Evolutionary conservation across 2,888 invertebrate genomes (phyloP), one percentile per base, ranked within the genome.

Genomic region (Pycnomerus fuliginosus): DNA sequence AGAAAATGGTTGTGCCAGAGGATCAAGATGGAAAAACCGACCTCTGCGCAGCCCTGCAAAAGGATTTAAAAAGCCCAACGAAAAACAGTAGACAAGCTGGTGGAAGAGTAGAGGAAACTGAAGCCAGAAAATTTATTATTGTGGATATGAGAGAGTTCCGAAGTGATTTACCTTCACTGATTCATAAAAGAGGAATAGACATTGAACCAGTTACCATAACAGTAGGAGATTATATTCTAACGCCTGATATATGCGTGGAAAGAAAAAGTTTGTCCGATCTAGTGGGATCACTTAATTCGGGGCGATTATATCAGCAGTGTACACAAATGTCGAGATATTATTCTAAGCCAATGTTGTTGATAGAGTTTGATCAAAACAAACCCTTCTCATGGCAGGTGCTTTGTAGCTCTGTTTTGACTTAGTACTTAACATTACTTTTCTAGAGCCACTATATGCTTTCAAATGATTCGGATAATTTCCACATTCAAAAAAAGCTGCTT

Each of bases 111-210:
- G 48, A 50, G 25, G 53, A 50, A 7, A 56, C 54, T 10, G 50
- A 62, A 4, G 54, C 54, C 32, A 59, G 60, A 42, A 61, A 62
- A 36, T 52, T 61, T 23, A 74, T 90, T 15, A 83, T 99, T 53
- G 96, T 99, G 8, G 99, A 99, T 71, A 93, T 97, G 87, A 79
- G 99, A 56, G 99, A 99, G 74, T 99, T 99, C 69, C 82, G 97
- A 23, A 95, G 96, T 39, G 97, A 98, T 70, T 76, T 99, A 33
- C 99, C 99, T 0, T 87, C 94, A 1, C 75, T 98, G 31, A 83
- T 99, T 43, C 96, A 99, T 69, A 87, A 88, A 64, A 82, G 92
- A 38, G 95, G 95, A 3, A 87, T 99, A 44, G 90, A 92, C 65
- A 87, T 99, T 35, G 85, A 93, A 55, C 93, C 94, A 1, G 76